Conservation (phyloP, 2,113 vertebrate species). For the Plectropomus leopardus region DNA sequence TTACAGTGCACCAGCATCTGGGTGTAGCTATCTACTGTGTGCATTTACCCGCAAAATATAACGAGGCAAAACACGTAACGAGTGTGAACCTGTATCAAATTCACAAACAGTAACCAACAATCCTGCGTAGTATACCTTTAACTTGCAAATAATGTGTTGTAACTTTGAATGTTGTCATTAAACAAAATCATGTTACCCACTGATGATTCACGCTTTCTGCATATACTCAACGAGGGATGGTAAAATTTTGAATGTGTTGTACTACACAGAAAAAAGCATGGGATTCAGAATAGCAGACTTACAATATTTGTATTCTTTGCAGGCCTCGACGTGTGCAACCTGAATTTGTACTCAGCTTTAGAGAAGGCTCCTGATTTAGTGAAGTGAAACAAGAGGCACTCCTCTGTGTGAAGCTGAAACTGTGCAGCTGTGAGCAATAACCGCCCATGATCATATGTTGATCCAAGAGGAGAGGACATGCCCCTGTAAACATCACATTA, state of each 20-base stretch:
- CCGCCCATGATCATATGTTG: constrained; percentile 27
- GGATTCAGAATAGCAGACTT: not conserved
- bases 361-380: constrained; percentile 30
- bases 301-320: constrained; percentile 19
- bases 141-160: not conserved
- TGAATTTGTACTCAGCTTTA: constrained; percentile 35
- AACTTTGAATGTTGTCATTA: not conserved
- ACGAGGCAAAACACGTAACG: no score
- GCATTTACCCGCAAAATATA: no score
- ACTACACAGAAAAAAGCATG: not conserved
- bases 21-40: not conserved
- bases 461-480: constrained; percentile 38
- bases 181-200: not conserved
- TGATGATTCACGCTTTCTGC: not conserved
- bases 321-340: not conserved
- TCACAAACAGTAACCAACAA: no score
- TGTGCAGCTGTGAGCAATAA: constrained; percentile 31
- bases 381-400: constrained; percentile 6
- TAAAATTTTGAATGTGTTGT: not conserved
- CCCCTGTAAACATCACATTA: constrained; percentile 36
- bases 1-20: not conserved
- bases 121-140: not conserved
- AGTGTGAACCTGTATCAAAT: no score
- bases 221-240: not conserved
- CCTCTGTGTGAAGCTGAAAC: not conserved